These are phyloP conservation scores for Phorcus lineatus DNA, from an alignment of 2,888 invertebrate genomes.

Conservation along the genomic window DNA sequence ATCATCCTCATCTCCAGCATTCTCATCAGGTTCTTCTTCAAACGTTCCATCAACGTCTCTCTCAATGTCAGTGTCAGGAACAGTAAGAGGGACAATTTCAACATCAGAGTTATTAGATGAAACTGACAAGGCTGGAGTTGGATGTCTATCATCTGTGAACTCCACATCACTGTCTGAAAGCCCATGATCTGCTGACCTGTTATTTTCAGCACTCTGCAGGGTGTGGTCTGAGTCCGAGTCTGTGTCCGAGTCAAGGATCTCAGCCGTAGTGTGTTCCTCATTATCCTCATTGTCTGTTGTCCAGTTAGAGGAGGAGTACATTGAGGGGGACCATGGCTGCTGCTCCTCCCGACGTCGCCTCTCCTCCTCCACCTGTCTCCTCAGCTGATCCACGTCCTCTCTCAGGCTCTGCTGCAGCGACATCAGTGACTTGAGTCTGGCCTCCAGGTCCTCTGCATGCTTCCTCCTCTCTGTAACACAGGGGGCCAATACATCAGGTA, in stretches of 20 bases:
- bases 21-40: too few relatives aligned
- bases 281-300: background rate
- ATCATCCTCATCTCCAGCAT: too few relatives aligned
- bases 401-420: constrained; percentile 50
- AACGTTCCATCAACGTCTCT: too few relatives aligned
- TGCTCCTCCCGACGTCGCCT: background rate
- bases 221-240: background rate
- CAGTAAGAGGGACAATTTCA: too few relatives aligned
- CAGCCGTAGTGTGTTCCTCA: background rate
- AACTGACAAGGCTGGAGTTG: too few relatives aligned
- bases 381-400: constrained; percentile 52
- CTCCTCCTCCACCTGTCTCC: constrained; percentile 29
- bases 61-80: too few relatives aligned
- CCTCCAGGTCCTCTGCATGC: constrained; percentile 51
- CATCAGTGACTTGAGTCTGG: constrained; percentile 52
- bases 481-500: background rate
- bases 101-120: too few relatives aligned
- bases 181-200: too few relatives aligned
- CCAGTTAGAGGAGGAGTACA: background rate
- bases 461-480: constrained; percentile 52
- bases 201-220: too few relatives aligned
- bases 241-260: background rate
- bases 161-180: too few relatives aligned
- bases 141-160: too few relatives aligned
- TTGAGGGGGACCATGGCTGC: background rate